Evolutionary conservation across 2,797 vertebrate genomes (phyloP), one percentile per base, ranked within the genome.

Genomic region (Myotis myotis): DNA sequence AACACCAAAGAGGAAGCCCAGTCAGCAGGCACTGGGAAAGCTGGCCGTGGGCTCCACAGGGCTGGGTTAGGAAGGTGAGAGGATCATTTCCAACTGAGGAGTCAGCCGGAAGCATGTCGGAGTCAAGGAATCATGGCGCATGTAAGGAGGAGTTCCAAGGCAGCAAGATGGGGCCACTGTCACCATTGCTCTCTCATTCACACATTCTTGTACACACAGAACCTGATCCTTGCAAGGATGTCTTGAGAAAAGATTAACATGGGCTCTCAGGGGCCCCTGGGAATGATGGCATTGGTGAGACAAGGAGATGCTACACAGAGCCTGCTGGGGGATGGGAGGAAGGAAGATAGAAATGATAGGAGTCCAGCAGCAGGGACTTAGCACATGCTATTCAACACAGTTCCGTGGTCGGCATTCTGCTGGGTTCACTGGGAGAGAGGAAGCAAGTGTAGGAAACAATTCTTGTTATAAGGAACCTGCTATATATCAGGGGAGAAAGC

Each of bases 101-200:
- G 12, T 30, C 20, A 41, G 76, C 38, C 16, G 0, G 8, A 55
- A 19, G 70, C 25, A 30, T 0, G 12, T 6, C 4, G 3, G 33
- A 55, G n/a, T 12, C 22, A 44, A 87, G 33, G 79, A 25, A 22
- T 6, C 25, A 2, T 0, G 6, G 12, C 0, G 0, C 16, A 0
- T 0, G 0, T 8, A 15, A 91, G 28, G 9, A 44, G 33, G 12
- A 22, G 10, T 23, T 47, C 10, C 19, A 25, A 0, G 0, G 12
- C 8, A 25, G 38, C 2, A 0, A 0, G 38, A 36, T 3, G 0
- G 17, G 0, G 23, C 38, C 23, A 4, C 8, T 1, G 0, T 49
- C 66, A 13, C 38, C 8, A 20, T 2, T 7, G 23, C 47, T 74
- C 55, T n/a, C 25, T 20, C 7, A 2, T 19, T 20, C 41, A 7